Conservation (phyloP, 2,888 invertebrate species). For the Parnassius glacialis region DNA sequence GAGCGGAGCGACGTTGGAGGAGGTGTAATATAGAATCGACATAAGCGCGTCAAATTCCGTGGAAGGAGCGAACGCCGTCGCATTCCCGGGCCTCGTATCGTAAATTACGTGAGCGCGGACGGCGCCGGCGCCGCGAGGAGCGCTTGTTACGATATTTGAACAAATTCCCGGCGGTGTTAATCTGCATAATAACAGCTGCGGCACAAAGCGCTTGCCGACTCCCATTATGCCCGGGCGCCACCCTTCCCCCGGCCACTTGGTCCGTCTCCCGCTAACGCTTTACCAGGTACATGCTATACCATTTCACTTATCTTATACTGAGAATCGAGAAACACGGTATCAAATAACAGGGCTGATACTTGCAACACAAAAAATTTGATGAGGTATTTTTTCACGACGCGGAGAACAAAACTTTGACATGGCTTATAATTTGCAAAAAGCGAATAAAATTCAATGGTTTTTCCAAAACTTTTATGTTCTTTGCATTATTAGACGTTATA, state of each 20-base stretch:
- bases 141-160: slow-evolving; percentile 81
- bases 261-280: slow-evolving; percentile 21
- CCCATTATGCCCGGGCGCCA: slow-evolving; percentile 77
- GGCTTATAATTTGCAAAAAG: too few relatives aligned
- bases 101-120: slow-evolving; percentile 65
- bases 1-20: slow-evolving; percentile 41
- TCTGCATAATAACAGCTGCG: slow-evolving; percentile 80
- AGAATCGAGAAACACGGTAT: slow-evolving; percentile 35
- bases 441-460: too few relatives aligned
- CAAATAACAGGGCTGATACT: slow-evolving; percentile 22
- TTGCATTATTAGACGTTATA: too few relatives aligned
- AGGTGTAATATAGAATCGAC: slow-evolving; percentile 59
- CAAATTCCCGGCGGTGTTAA: slow-evolving; percentile 81
- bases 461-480: too few relatives aligned
- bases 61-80: slow-evolving; percentile 66
- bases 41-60: slow-evolving; percentile 52
- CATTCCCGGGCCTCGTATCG: slow-evolving; percentile 71
- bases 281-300: slow-evolving; percentile 42
- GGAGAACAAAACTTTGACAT: too few relatives aligned
- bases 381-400: too few relatives aligned
- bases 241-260: slow-evolving; percentile 52
- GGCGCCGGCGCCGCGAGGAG: slow-evolving; percentile 76
- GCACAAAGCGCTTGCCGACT: slow-evolving; percentile 76
- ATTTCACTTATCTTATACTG: slow-evolving; percentile 28
- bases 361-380: slow-evolving; percentile 6